Base-by-base conservation (phyloP, 2,888 invertebrate genomes). In the Phasia obesa region DNA sequence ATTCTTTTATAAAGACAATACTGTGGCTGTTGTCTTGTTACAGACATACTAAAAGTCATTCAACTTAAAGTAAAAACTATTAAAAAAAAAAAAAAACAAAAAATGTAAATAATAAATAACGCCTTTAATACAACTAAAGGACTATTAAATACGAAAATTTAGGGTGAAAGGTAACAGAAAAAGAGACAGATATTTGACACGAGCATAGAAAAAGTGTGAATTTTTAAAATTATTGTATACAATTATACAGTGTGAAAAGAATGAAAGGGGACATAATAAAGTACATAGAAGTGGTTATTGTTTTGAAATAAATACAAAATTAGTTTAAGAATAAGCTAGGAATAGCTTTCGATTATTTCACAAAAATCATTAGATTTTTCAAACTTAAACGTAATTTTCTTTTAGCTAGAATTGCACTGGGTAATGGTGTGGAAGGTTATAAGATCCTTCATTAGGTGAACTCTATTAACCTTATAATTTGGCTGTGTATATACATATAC, bases 51-150 rank as follows among this genome's bases (percentile, higher is more conserved):
- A 31, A 35, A 55, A 57, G 21, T 25, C 35, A 47, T 27, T 65
- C 17, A 35, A 57, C 47, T 47, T 47, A 55, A 51, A 51, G 35
- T 31, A n/a, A 67, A 53, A 38, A n/a, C n/a, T n/a, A n/a, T n/a
- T 4, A 13, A 11, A 42, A 42, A n/a, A 4, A 42, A 42, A 19
- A 51, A 35, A 9, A 65, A 60, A 35, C 44, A 53, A 53, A 23
- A 67, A 49, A 11, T 31, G 25, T 60, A 67, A 69, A 74, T 62
- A 55, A 74, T 57, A 4, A 27, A 62, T n/a, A 59, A 64, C 23
- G 17, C 80, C 57, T 70, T 55, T 27, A 69, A 69, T 42, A 15
- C 4, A 67, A 47, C 15, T 55, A 21, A 35, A 62, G 27, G 27
- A 57, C 47, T 49, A 57, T 38, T 60, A 53, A 55, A 70, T 23